Percentiles rank a stretch among this genome's conserved stretches.
Evolutionary conservation across 2,888 invertebrate genomes (phyloP).

Genomic region (Stenchaetothrips biformis): DNA sequence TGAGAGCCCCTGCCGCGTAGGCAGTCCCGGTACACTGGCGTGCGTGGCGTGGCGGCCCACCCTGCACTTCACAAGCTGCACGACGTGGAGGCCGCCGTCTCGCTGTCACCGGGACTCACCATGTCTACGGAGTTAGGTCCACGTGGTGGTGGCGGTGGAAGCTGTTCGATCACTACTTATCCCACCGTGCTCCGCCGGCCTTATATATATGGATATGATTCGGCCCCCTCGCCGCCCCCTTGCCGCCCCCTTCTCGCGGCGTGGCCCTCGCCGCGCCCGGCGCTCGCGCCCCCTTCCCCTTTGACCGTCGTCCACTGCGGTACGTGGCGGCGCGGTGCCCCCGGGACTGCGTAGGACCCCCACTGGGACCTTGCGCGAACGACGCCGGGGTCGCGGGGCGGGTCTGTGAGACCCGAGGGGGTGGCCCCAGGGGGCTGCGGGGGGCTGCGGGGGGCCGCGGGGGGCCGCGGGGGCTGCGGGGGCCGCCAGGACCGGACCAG

Average conservation of each 20-base stretch:
- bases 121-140: not conserved
- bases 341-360: not conserved
- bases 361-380: no score
- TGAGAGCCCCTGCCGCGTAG: not conserved
- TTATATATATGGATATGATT: conserved; percentile 13
- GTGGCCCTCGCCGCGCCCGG: no score
- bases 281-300: no score
- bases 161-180: not conserved
- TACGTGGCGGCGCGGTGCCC: not conserved
- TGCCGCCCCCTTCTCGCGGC: no score
- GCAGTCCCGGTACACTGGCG: not conserved
- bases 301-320: no score
- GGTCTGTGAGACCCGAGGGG: no score
- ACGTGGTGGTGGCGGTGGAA: not conserved
- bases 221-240: no score
- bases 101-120: not conserved
- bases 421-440: not conserved
- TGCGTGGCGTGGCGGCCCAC: no score
- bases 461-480: not conserved
- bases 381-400: no score
- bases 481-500: not conserved
- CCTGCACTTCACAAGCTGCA: no score
- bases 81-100: no score
- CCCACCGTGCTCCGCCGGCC: not conserved
- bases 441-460: not conserved